A percentile compares a stretch with the other conserved stretches of the same genome.
Conservation (phyloP, 2,888 invertebrate species). For the Drosophila colorata region DNA sequence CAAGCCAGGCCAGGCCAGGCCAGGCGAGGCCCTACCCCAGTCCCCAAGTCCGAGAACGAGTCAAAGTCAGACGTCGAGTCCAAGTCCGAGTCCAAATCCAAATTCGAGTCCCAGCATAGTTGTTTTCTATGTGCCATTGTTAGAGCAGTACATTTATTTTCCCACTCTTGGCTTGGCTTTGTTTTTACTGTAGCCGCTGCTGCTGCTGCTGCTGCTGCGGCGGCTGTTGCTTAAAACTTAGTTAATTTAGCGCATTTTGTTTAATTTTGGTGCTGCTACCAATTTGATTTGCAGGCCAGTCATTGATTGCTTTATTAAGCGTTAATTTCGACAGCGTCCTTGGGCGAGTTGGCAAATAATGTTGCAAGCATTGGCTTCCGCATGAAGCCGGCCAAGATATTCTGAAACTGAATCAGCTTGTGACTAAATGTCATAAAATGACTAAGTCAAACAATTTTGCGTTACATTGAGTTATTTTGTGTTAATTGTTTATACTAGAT, state of each 20-base stretch:
- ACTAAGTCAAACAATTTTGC: constrained; percentile 22
- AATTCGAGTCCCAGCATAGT: constrained; percentile 15
- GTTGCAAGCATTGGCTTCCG: constrained; percentile 62
- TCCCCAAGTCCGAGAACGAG: constrained; percentile 47
- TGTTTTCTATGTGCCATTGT: constrained; percentile 67
- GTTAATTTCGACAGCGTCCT: constrained; percentile 75
- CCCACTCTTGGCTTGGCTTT: constrained; percentile 66
- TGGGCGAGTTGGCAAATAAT: constrained; percentile 44
- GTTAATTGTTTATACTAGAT: not conserved
- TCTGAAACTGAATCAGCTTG: constrained; percentile 16
- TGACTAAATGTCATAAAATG: constrained; percentile 37
- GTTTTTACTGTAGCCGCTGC: constrained; percentile 14
- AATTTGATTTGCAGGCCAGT: constrained; percentile 76
- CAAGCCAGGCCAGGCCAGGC: constrained; percentile 24
- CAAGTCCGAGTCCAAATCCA: constrained; percentile 22
- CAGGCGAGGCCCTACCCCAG: constrained; percentile 31
- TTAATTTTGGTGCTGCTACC: constrained; percentile 69
- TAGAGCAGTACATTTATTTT: constrained; percentile 76
- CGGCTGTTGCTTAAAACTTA: constrained; percentile 55
- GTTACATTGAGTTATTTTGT: constrained; percentile 11
- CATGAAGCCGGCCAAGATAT: constrained; percentile 24
- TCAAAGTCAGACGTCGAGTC: constrained; percentile 33
- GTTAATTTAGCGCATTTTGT: constrained; percentile 80
- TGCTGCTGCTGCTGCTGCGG: constrained; percentile 43
- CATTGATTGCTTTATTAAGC: constrained; percentile 80